phyloP scores from a whole-genome alignment of 2,797 vertebrate species.

The Artibeus jamaicensis region DNA sequence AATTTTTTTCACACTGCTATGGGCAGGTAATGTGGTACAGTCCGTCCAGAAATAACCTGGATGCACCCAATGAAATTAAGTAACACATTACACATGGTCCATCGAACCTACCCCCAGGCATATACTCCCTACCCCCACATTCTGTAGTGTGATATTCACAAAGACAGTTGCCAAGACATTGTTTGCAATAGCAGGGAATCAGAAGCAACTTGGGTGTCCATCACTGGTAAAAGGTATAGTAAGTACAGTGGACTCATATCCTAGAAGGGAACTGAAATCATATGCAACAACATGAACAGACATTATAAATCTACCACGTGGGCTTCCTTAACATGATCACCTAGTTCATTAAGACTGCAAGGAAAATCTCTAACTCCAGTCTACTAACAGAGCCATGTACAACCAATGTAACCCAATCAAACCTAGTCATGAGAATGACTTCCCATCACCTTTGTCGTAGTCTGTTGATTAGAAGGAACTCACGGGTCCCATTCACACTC shows the following conservation, averaged over 20 bases:
- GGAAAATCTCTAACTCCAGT: neutral
- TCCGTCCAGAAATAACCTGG: neutral
- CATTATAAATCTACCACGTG: neutral
- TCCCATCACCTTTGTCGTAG: neutral
- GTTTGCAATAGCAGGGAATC: neutral
- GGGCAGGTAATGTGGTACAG: neutral
- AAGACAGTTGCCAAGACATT: neutral
- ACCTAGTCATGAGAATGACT: neutral
- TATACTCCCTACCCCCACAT: no score
- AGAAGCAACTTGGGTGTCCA: neutral
- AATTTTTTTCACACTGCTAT: neutral
- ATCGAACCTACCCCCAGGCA: neutral
- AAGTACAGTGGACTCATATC: neutral
- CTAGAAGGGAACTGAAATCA: neutral
- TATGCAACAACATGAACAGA: neutral
- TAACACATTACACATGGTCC: no score
- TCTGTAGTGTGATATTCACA: neutral
- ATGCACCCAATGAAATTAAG: neutral
- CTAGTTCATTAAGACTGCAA: neutral
- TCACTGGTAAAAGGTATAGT: neutral
- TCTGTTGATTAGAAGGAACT: neutral
- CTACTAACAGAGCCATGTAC: neutral
- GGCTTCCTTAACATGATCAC: neutral
- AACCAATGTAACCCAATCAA: neutral
- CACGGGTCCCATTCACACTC: neutral